Evolutionary conservation across 2,797 vertebrate genomes (phyloP).

Genomic region (Lepus townsendii): DNA sequence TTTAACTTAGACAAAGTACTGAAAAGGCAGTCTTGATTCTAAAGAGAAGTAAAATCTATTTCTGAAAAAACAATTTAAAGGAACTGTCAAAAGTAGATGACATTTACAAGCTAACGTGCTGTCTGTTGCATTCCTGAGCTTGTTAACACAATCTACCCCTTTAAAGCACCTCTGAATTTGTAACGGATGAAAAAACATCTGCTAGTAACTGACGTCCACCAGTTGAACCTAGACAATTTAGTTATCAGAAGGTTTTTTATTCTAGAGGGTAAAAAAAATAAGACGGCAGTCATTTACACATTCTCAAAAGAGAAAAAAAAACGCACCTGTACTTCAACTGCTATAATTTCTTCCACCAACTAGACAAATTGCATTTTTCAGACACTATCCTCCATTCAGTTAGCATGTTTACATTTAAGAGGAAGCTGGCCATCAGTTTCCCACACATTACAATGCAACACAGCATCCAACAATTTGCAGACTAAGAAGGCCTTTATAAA

Average conservation of each 20-base stretch:
- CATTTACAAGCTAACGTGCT: constrained; percentile 8
- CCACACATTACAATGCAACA: neutral
- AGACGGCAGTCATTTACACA: neutral
- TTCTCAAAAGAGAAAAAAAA: neutral
- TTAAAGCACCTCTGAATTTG: constrained; percentile 40
- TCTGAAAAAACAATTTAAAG: constrained; percentile 6
- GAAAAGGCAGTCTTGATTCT: constrained; percentile 6
- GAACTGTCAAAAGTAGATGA: constrained; percentile 43
- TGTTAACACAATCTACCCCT: neutral
- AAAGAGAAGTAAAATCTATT: neutral
- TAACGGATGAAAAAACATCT: constrained; percentile 7
- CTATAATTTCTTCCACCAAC: constrained; percentile 44
- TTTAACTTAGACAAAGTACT: neutral
- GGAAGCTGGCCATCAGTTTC: neutral
- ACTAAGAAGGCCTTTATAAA: neutral
- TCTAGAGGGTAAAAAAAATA: neutral
- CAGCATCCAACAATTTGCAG: neutral
- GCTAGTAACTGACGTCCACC: constrained; percentile 47
- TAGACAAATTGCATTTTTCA: constrained; percentile 30
- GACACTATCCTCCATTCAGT: neutral
- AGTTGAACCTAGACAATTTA: constrained; percentile 68
- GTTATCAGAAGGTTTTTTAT: neutral
- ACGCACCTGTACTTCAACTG: neutral
- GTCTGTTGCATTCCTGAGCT: neutral
- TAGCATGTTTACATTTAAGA: constrained; percentile 18